Evolutionary conservation across 2,888 invertebrate genomes (phyloP), one percentile per base, ranked within the genome.

Genomic region (Dimorphilus gyrociliatus): DNA sequence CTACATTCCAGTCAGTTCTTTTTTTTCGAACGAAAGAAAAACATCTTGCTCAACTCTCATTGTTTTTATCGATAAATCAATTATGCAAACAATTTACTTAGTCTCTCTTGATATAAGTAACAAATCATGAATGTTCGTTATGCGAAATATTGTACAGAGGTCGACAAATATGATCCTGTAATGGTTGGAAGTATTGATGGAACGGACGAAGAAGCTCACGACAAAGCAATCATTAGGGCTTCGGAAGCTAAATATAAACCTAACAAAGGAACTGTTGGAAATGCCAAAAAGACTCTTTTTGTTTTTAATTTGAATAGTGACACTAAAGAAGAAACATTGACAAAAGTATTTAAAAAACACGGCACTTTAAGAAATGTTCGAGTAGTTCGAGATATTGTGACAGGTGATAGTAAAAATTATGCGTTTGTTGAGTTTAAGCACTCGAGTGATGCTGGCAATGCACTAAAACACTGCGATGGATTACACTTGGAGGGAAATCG

Each of bases 101-200:
- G n/a, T n/a, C n/a, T n/a, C n/a, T n/a, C n/a, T n/a, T n/a, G n/a
- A n/a, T n/a, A n/a, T n/a, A n/a, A n/a, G n/a, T n/a, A n/a, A n/a
- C n/a, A n/a, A n/a, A n/a, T n/a, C n/a, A n/a, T n/a, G n/a, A n/a
- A n/a, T n/a, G n/a, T n/a, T n/a, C n/a, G n/a, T n/a, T n/a, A n/a
- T n/a, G 21, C 21, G n/a, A 21, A 8, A 21, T 72, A 72, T 72
- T 66, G 65, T 16, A 66, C 69, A 27, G 68, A 66, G 45, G 68
- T 72, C 4, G 72, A 69, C 47, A 54, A 57, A 10, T 84, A 84
- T 50, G 73, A 82, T 58, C 81, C 82, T 0, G 65, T 84, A 30
- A 75, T 75, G 65, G 74, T 77, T 34, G 84, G 81, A 5, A 82
- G 82, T 33, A 82, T 84, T 27, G 84, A 85, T 64, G 78, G 81